Base-by-base conservation (phyloP, 35 echinoderm and acorn worm species). In the Ptychodera flava region DNA sequence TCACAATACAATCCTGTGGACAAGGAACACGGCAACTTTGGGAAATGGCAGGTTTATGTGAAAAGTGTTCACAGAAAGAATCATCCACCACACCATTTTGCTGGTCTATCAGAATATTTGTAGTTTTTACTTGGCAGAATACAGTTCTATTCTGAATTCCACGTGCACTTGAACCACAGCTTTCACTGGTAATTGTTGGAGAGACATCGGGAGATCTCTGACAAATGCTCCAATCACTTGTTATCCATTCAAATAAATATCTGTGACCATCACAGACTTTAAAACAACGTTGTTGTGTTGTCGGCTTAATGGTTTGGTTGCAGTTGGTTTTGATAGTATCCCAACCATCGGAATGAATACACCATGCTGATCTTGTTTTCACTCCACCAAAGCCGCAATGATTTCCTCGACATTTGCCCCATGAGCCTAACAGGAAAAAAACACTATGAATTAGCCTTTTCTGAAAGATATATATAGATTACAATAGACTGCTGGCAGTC, bases 1-100 rank as follows among this genome's bases (percentile, higher is more conserved):
- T 89, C n/a, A 94, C 93, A 36, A 99, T 85, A 83, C 96, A 99
- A 36, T 92, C 82, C 84, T 99, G 96, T 31, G 93, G 85, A 75
- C 96, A 99, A 15, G 90, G 90, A n/a, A 91, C 85, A 77, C 92
- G 88, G 53, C 96, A 99, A 77, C 90, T 78, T 36, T 89, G 76
- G 0, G 84, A 79, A 16, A 79, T 93, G 22, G 86, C 28, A 27
- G 96, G 96, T 85, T 94, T 90, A 28, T 37, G 33, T 77, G 83
- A 78, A 45, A 99, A 94, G 31, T 84, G 77, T 84, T 91, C 81
- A 76, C 96, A 99, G 45, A 99, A 92, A 32, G 78, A 88, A 84
- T 86, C 85, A 2, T 88, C 79, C 27, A 94, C 88, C 15, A 90
- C 84, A 28, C 82, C 85, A 33, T 92, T 88, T 10, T 85, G 79